Percentiles rank a stretch among this genome's conserved stretches.
phyloP scores from a whole-genome alignment of 2,113 vertebrate genomes.

The Menura novaehollandiae region DNA sequence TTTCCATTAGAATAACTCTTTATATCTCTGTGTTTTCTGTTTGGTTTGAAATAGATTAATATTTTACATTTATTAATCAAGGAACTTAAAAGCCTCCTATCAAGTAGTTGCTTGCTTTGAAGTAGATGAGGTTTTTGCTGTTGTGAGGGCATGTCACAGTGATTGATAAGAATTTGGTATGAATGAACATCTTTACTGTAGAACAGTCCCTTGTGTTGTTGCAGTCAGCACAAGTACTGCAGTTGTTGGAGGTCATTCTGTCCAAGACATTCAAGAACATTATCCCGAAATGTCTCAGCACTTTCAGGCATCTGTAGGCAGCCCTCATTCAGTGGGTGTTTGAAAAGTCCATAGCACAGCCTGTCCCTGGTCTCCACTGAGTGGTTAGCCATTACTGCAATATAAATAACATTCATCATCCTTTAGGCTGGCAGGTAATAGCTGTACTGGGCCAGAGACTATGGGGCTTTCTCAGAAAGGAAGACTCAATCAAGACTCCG shows the following conservation, averaged over 20 bases:
- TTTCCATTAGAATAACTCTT: not conserved
- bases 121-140: not conserved
- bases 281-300: constrained; percentile 4
- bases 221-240: not conserved
- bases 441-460: not conserved
- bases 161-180: not conserved
- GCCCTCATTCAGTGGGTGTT: not conserved
- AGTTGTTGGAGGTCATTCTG: not conserved
- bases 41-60: not conserved
- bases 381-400: constrained; percentile 41
- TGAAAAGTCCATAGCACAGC: constrained; percentile 24
- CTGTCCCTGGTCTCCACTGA: constrained; percentile 33
- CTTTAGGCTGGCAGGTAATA: constrained; percentile 55
- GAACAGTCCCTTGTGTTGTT: not conserved
- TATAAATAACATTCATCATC: constrained; percentile 55
- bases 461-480: constrained; percentile 2
- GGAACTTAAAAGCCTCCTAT: not conserved
- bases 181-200: not conserved
- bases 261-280: not conserved
- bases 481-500: not conserved
- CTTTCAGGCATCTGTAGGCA: constrained; percentile 3
- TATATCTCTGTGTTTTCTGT: not conserved
- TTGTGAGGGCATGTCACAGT: not conserved
- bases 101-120: not conserved
- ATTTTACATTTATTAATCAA: not conserved